phyloP scores from a whole-genome alignment of 2,888 invertebrate genomes.

The Aleiodes alternator region DNA sequence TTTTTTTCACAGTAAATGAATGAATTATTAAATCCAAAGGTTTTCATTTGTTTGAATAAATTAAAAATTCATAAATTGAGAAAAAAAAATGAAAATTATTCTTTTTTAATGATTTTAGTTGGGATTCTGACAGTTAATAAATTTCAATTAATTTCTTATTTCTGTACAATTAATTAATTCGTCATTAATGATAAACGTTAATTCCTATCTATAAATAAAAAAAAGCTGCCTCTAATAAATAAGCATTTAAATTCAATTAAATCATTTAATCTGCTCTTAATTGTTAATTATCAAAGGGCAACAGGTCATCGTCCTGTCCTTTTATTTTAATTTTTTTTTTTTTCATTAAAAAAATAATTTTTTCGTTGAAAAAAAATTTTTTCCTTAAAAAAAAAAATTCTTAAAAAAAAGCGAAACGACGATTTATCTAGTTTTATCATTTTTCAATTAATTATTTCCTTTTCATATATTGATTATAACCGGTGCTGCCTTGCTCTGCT shows the following conservation, averaged over 20 bases:
- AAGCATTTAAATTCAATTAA: neutral
- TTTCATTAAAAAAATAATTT: conserved; percentile 16
- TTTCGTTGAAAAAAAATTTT: conserved; percentile 33
- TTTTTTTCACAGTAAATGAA: neutral
- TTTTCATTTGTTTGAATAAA: conserved; percentile 16
- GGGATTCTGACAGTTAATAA: neutral
- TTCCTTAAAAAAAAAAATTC: too few relatives aligned
- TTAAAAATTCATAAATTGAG: conserved; percentile 11
- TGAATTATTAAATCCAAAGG: conserved; percentile 30
- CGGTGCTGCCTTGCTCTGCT: conserved; percentile 60
- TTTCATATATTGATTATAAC: conserved; percentile 50
- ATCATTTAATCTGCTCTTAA: conserved; percentile 22
- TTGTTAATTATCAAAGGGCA: conserved; percentile 45
- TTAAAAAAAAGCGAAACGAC: neutral
- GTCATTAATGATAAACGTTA: conserved; percentile 1
- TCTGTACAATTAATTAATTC: neutral
- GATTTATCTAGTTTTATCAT: neutral
- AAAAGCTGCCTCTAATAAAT: conserved; percentile 4
- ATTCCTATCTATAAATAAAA: neutral
- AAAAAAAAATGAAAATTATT: conserved; percentile 38
- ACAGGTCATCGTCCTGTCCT: conserved; percentile 53
- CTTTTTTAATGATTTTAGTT: neutral
- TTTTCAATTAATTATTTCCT: conserved; percentile 17
- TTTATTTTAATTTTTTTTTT: conserved; percentile 34
- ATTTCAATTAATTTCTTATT: neutral